phyloP scores from a whole-genome alignment of 1,140 invertebrate species.

The Augochlora pura region DNA sequence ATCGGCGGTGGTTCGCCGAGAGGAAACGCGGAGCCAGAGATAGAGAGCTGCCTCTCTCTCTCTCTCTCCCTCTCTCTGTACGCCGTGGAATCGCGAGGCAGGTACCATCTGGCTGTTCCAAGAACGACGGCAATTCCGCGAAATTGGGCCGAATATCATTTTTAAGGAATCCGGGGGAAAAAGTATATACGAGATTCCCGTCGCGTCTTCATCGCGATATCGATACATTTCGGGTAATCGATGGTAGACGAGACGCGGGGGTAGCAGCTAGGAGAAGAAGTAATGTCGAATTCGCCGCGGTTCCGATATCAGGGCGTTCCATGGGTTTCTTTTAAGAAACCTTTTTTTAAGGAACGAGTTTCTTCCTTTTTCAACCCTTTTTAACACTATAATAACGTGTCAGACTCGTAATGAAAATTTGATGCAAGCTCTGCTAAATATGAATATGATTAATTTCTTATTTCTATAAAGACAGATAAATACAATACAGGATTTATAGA shows the following conservation, averaged over 20 bases:
- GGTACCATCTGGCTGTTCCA: conserved; percentile 26
- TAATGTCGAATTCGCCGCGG: conserved; percentile 45
- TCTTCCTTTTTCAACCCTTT: no score
- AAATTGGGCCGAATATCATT: conserved; percentile 65
- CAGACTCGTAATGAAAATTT: no score
- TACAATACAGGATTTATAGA: no score
- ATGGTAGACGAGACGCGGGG: conserved; percentile 2
- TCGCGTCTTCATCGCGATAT: conserved; percentile 37
- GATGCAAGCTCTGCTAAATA: no score
- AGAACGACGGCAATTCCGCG: conserved; percentile 46
- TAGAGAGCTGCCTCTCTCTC: no score
- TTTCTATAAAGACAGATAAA: no score
- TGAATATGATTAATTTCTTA: no score
- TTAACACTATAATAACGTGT: no score
- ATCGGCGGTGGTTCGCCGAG: neutral
- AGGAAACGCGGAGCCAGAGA: neutral
- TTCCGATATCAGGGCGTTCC: no score
- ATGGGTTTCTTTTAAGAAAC: no score
- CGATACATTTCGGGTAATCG: conserved; percentile 27
- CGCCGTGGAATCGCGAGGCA: conserved; percentile 11
- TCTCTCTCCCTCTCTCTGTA: no score
- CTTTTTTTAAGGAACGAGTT: no score
- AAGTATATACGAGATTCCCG: conserved; percentile 48
- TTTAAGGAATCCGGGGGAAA: conserved; percentile 55
- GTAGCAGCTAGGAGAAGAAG: neutral